These are phyloP conservation scores for Pelagia noctiluca DNA, from an alignment of 30 jellyfish, hydroid and myxozoan genomes.

Conservation along the genomic window DNA sequence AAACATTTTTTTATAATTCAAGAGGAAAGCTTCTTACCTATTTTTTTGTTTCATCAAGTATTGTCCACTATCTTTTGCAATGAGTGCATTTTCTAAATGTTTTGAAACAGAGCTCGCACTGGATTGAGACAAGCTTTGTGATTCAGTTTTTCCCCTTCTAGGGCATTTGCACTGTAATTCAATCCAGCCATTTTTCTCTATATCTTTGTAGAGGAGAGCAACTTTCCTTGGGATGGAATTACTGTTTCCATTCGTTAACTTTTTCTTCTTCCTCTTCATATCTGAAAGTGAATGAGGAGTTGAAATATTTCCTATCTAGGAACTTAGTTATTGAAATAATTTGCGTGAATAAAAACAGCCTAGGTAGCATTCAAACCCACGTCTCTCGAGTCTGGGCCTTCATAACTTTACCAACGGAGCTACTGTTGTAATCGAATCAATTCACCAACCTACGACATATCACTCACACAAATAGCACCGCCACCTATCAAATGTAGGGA, in stretches of 20 bases:
- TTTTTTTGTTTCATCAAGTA: slow-evolving; percentile 26
- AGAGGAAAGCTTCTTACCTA: slow-evolving; percentile 7
- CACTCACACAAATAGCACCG: too few species aligned
- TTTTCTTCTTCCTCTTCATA: slow-evolving; percentile 46
- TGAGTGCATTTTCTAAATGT: slow-evolving; percentile 35
- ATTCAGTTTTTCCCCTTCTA: slow-evolving; percentile 69
- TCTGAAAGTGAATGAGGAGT: too few species aligned
- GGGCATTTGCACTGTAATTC: slow-evolving; percentile 74
- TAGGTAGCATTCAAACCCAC: too few species aligned
- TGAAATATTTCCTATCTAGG: too few species aligned
- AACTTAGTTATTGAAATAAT: too few species aligned
- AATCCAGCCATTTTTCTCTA: slow-evolving; percentile 72
- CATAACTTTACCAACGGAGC: too few species aligned
- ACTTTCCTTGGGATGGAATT: slow-evolving; percentile 64
- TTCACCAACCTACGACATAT: too few species aligned
- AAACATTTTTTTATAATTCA: neutral
- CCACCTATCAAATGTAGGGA: too few species aligned
- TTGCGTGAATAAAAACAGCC: too few species aligned
- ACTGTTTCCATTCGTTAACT: neutral
- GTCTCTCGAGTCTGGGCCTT: too few species aligned
- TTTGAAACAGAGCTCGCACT: slow-evolving; percentile 41
- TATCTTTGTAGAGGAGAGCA: slow-evolving; percentile 69
- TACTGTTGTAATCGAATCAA: too few species aligned
- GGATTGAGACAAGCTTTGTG: slow-evolving; percentile 38
- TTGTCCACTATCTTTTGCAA: slow-evolving; percentile 43